These are phyloP conservation scores for Harmothoe impar DNA, from an alignment of 2,888 invertebrate genomes.

Conservation along the genomic window DNA sequence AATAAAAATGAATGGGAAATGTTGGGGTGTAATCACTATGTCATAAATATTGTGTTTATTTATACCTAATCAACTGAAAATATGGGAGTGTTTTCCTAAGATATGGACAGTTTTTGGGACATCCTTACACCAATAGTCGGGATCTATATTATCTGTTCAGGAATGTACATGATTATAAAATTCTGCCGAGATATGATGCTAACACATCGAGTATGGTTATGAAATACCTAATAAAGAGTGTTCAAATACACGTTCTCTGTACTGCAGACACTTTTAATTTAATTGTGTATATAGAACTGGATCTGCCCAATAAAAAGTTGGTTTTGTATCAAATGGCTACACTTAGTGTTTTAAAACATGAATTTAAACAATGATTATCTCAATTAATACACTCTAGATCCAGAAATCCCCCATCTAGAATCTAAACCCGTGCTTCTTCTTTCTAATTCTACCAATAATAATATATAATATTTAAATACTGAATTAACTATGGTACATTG, in stretches of 20 bases:
- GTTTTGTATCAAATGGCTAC: not conserved
- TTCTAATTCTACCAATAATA: no score
- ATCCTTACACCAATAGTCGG: not conserved
- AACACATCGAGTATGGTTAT: not conserved
- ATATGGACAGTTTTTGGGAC: not conserved
- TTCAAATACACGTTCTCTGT: slow-evolving; percentile 13
- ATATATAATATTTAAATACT: no score
- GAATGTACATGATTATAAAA: not conserved
- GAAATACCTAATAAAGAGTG: not conserved
- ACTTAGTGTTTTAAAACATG: not conserved
- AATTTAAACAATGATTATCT: no score
- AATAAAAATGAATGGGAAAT: not conserved
- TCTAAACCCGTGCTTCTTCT: no score
- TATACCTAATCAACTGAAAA: not conserved
- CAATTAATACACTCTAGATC: no score
- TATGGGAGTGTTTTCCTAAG: not conserved
- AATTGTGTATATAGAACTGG: not conserved
- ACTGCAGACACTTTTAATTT: not conserved
- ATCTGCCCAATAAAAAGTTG: not conserved
- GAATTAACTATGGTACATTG: no score
- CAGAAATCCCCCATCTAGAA: no score
- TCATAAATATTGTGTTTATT: not conserved
- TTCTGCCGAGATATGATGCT: not conserved
- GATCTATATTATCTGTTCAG: not conserved
- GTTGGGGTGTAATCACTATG: not conserved